These are phyloP conservation scores for Pavo muticus DNA, from an alignment of 2,113 vertebrate genomes.

Conservation along the genomic window DNA sequence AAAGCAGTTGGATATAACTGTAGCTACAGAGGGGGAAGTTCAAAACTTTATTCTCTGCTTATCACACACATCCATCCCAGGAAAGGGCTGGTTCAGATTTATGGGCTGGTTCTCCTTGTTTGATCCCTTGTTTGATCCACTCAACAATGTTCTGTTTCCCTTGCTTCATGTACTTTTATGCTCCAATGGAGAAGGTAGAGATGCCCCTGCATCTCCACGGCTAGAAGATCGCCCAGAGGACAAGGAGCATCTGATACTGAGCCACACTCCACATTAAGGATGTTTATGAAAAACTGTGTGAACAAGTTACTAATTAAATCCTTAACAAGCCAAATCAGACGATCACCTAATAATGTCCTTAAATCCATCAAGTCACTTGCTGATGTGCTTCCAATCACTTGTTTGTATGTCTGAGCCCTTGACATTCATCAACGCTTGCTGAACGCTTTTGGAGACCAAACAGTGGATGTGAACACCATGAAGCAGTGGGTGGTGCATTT, in stretches of 20 bases:
- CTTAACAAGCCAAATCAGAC: neutral
- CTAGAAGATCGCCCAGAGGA: neutral
- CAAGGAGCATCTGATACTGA: neutral
- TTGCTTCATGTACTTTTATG: neutral
- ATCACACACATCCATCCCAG: accelerated
- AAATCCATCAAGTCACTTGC: neutral
- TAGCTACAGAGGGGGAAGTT: neutral
- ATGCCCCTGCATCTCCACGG: neutral
- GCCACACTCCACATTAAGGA: neutral
- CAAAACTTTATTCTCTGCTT: neutral
- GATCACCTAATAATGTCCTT: neutral
- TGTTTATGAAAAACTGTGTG: neutral
- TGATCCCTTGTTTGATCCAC: neutral
- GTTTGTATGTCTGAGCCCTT: neutral
- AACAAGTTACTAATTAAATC: neutral
- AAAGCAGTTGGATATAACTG: neutral
- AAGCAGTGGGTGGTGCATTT: too few relatives aligned
- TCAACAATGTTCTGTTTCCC: neutral
- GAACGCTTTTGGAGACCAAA: too few relatives aligned
- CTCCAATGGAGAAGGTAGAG: neutral
- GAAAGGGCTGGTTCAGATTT: neutral
- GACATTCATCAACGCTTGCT: too few relatives aligned
- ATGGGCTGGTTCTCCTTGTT: neutral
- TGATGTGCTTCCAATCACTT: neutral
- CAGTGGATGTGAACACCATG: too few relatives aligned